phyloP scores from a whole-genome alignment of 2,113 vertebrate species.

The Nesospiza acunhae region DNA sequence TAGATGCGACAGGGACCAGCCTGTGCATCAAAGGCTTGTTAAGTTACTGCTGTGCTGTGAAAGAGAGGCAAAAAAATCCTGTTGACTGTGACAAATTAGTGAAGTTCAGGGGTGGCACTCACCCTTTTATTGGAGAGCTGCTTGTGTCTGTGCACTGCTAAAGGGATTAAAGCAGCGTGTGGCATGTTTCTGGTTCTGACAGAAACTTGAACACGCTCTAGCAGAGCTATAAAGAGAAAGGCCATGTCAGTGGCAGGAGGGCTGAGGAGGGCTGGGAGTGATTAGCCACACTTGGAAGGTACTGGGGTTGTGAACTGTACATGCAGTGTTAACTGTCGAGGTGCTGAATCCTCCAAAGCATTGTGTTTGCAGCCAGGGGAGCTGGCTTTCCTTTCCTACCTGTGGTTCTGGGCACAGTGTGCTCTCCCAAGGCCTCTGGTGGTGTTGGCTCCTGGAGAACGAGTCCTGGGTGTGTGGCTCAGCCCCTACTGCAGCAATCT shows the following conservation, averaged over 20 bases:
- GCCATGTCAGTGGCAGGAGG: conserved; percentile 6
- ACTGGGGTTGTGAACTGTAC: background rate
- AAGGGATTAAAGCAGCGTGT: conserved; percentile 64
- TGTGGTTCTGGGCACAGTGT: background rate
- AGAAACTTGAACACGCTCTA: conserved; percentile 62
- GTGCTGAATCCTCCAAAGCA: background rate
- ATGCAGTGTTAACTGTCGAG: background rate
- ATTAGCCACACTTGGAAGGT: conserved; percentile 46
- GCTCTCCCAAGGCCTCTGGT: rapidly evolving
- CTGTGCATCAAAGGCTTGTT: conserved; percentile 44
- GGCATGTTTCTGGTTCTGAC: conserved; percentile 65
- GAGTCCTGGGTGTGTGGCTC: rapidly evolving
- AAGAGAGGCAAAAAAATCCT: conserved; percentile 56
- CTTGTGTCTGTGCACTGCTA: conserved; percentile 44
- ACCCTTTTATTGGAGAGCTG: conserved; percentile 50
- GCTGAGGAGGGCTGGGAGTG: background rate
- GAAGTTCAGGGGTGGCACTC: conserved; percentile 52
- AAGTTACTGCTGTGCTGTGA: conserved; percentile 55
- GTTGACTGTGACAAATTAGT: conserved; percentile 66
- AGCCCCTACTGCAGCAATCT: background rate
- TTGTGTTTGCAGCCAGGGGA: background rate
- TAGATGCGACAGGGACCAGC: conserved; percentile 17
- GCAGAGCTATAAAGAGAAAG: conserved; percentile 52
- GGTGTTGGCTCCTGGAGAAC: background rate
- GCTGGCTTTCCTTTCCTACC: background rate